Evolutionary conservation across 2,113 vertebrate species (phyloP).

Genomic region (Myrmophylax atrothorax): DNA sequence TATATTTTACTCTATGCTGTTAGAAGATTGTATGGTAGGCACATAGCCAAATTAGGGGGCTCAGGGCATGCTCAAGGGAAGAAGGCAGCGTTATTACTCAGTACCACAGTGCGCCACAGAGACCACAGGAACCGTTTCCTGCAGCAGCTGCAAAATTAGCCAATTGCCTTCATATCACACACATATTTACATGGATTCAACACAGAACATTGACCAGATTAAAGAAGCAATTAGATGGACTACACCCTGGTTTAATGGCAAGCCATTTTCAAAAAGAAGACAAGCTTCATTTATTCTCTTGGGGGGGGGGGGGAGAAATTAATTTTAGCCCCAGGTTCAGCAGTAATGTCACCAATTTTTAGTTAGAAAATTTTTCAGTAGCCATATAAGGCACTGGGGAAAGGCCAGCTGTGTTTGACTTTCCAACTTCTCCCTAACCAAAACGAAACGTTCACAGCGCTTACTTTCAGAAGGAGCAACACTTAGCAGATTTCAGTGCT

Average conservation of each 20-base stretch:
- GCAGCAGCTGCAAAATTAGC: background rate
- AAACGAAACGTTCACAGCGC: fast-evolving
- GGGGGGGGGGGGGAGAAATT: background rate
- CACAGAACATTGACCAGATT: fast-evolving
- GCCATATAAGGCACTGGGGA: background rate
- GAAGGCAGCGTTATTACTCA: background rate
- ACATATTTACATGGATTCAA: background rate
- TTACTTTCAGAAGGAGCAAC: background rate
- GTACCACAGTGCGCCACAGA: background rate
- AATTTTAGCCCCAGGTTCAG: background rate
- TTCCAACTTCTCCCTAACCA: background rate
- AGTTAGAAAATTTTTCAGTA: background rate
- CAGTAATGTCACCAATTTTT: background rate
- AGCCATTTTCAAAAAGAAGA: background rate
- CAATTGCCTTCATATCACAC: background rate
- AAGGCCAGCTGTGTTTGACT: background rate
- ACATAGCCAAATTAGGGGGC: background rate
- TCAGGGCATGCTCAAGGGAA: background rate
- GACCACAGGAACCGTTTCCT: background rate
- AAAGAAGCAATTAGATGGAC: background rate
- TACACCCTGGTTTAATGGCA: background rate
- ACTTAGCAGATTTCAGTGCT: fast-evolving
- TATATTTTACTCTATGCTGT: background rate
- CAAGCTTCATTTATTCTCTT: background rate
- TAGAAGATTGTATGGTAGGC: background rate